Evolutionary conservation across 2,888 invertebrate species (phyloP), one percentile per base, ranked within the genome.

Genomic region (Chorisops tibialis): DNA sequence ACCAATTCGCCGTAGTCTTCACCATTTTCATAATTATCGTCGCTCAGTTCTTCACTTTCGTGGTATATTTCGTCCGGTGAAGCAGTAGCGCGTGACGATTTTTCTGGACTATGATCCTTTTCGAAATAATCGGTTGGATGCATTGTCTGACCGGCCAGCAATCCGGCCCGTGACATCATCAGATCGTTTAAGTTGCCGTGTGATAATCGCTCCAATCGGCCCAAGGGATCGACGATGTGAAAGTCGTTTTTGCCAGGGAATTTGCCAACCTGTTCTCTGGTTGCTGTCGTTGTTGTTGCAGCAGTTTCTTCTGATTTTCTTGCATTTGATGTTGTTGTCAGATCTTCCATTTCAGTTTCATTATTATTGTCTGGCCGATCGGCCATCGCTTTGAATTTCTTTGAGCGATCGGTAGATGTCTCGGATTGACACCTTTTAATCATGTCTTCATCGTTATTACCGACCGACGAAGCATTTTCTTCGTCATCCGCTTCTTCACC

Each of bases 201-300:
- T 49, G 91, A 90, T 71, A 91, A 81, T 75, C 86, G 88, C 80
- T 91, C 91, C 70, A 91, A 80, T 72, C 88, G 86, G 71, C 89
- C 83, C 67, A 91, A 79, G 54, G 90, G 87, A 75, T 88, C 38
- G 48, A 22, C 38, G 5, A 24, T 22, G 12, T 12, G 24, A 21
- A 11, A 52, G 21, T 39, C 22, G 7, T n/a, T 24, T 35, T 50
- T 50, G 14, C 18, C 12, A 3, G 19, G 30, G 24, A 14, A n/a
- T 21, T 50, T 56, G 48, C 58, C 43, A 38, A 61, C 61, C 60
- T 69, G 65, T 56, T 67, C 35, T 43, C 63, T 59, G 5, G 30
- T 9, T 30, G 24, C 24, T 24, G 30, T 9, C 9, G 30, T 9
- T 30, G 14, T 19, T 19, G 19, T 16, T 16, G 12, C 47, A 5